Base-by-base conservation (phyloP, 2,113 vertebrate genomes). In the Daphoenositta chrysoptera region DNA sequence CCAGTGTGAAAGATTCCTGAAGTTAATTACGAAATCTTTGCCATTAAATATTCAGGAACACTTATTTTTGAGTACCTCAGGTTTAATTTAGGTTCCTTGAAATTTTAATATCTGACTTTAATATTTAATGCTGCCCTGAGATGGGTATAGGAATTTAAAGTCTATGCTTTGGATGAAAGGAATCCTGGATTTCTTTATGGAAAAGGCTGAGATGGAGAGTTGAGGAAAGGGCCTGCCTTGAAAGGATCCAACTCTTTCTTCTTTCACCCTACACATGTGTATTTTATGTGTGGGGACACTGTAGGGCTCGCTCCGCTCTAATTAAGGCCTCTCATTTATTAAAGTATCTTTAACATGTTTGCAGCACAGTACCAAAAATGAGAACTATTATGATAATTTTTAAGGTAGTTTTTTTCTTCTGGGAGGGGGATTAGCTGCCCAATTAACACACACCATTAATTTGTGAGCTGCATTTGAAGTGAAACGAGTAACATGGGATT, bases 61-160 rank as follows among this genome's bases (percentile, higher is more conserved):
- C 85, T 95, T 95, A 92, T 82, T 96, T 97, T 94, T 95, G 82
- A 95, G 87, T 37, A 94, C 60, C n/a, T 90, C 86, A 70, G 92
- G 70, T 96, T 96, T 95, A 92, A 97, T 96, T 97, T 95, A 70
- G 90, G 69, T 82, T 57, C 93, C 86, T 48, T 97, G 90, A 96
- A 97, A 97, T 93, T 96, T 97, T 97, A 95, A 96, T 97, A 76
- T 92, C 86, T 44, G 37, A 4, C 60, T 97, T 96, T 79, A 97
- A 97, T 97, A 96, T 95, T 97, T 97, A 96, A 97, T 93, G 54
- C 31, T 31, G 70, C 70, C 79, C 93, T 57, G 91, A 91, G 83
- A 66, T 7, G 71, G 77, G 77, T 20, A 40, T 3, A 37, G 91
- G 72, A 61, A 79, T 93, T 76, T 63, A 19, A 79, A 82, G 66